Base-by-base conservation (phyloP, 2,888 invertebrate species). In the Galerucella nymphaeae region DNA sequence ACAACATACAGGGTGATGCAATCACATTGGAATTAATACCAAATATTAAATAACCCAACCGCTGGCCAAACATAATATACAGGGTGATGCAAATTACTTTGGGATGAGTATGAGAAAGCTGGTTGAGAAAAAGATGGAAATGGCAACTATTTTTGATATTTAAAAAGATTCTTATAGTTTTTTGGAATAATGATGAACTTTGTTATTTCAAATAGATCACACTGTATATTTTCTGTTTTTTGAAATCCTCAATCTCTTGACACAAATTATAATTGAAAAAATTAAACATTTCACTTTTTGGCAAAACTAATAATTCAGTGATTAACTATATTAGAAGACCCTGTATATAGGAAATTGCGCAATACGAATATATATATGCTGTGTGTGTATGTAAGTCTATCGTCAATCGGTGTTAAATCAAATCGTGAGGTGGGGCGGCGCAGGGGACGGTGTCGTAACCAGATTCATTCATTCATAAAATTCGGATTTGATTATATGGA, bases 381-480 rank as follows among this genome's bases (percentile, higher is more conserved):
- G n/a, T 61, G 23, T 58, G 59, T 59, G 58, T 50, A 10, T 63
- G 41, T 58, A 23, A 61, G 61, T 68, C 68, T 61, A 50, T 68
- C 61, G 68, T 59, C 68, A 68, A 68, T 61, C 68, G 68, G 23
- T 45, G 50, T 68, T 53, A 65, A 69, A 62, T 63, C 55, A 63
- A 63, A 23, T 45, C 50, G 59, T 61, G 20, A 58, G 62, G 62
- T 68, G 50, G 50, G 50, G 61, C 53, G 38, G 41, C 38, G 38
- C 66, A 42, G 20, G 59, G 58, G 30, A 48, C 57, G 48, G 62
- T 62, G 69, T 41, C 11, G 71, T 68, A 71, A 68, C 68, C 57
- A 53, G 41, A 67, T 55, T 67, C 73, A 59, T 66, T 73, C 73
- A 73, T 73, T 73, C 73, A 73, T 73, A 70, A 73, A 73, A 73